Conservation (phyloP, 2,888 invertebrate species). For the Drosophila macrospina region DNA sequence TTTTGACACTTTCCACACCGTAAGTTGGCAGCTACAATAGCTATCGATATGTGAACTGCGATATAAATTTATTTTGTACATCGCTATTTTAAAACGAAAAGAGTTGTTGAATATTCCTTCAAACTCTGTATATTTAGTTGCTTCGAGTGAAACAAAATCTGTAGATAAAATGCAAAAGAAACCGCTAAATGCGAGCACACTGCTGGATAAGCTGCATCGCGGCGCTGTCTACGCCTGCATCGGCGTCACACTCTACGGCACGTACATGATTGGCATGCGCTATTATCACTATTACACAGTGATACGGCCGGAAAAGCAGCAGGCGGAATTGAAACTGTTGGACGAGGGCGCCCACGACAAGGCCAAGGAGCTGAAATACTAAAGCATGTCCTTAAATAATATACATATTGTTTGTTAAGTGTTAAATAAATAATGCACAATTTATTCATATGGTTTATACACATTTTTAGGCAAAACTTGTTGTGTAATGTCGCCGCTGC, state of each 20-base stretch:
- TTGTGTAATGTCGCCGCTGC: slow-evolving; percentile 59
- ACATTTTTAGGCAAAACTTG: slow-evolving; percentile 14
- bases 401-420: slow-evolving; percentile 53
- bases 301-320: slow-evolving; percentile 85
- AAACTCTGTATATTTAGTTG: not conserved
- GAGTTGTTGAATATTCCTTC: not conserved
- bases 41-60: not conserved
- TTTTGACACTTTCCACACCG: not conserved
- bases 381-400: slow-evolving; percentile 29
- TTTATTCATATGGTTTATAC: not conserved
- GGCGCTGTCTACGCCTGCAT: slow-evolving; percentile 87
- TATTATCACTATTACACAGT: slow-evolving; percentile 86
- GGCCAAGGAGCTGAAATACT: slow-evolving; percentile 83
- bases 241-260: slow-evolving; percentile 87
- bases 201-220: slow-evolving; percentile 87
- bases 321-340: slow-evolving; percentile 85
- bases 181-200: slow-evolving; percentile 73
- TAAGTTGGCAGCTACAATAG: not conserved
- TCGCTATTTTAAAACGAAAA: slow-evolving; percentile 16
- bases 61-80: slow-evolving; percentile 8
- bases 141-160: not conserved
- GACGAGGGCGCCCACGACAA: slow-evolving; percentile 86
- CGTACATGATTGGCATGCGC: slow-evolving; percentile 85
- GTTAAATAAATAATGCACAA: slow-evolving; percentile 56
- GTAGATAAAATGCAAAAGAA: slow-evolving; percentile 81